A percentile compares a stretch with the other conserved stretches of the same genome.
Evolutionary conservation across 2,113 vertebrate genomes (phyloP).

Genomic region (Sander lucioperca): DNA sequence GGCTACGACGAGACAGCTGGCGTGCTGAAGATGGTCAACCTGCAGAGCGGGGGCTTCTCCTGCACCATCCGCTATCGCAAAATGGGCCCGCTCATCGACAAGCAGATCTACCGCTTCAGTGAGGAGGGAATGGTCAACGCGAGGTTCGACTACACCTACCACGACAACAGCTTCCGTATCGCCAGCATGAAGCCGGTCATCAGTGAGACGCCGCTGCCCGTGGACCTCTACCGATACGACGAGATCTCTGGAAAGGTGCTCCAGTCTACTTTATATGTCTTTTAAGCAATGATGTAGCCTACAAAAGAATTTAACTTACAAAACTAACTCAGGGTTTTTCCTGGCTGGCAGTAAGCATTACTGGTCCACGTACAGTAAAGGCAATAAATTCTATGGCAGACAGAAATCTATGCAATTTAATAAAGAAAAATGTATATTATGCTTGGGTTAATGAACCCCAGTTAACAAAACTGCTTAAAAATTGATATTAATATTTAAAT

Average conservation of each 20-base stretch:
- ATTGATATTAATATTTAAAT: no score
- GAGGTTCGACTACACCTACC: conserved; percentile 97
- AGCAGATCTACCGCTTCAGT: conserved; percentile 97
- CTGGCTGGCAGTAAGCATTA: no score
- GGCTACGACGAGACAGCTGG: conserved; percentile 97
- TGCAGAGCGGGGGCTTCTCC: conserved; percentile 97
- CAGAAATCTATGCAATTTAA: no score
- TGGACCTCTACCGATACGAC: conserved; percentile 97
- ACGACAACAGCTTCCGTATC: conserved; percentile 98
- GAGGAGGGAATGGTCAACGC: conserved; percentile 99
- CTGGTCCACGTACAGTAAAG: no score
- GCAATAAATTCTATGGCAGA: no score
- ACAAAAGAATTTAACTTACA: not conserved
- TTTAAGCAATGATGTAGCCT: conserved; percentile 8
- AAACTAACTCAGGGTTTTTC: not conserved
- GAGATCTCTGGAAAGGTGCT: conserved; percentile 96
- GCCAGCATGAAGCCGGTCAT: conserved; percentile 99
- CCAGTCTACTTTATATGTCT: not conserved
- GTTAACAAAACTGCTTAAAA: no score
- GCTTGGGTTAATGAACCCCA: no score
- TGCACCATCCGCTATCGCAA: conserved; percentile 98
- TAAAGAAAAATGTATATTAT: no score
- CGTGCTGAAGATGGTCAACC: conserved; percentile 97
- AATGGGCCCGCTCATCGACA: conserved; percentile 96
- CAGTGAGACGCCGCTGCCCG: conserved; percentile 96